Conservation (phyloP, 2,113 vertebrate genomes). For the Bettongia penicillata region DNA sequence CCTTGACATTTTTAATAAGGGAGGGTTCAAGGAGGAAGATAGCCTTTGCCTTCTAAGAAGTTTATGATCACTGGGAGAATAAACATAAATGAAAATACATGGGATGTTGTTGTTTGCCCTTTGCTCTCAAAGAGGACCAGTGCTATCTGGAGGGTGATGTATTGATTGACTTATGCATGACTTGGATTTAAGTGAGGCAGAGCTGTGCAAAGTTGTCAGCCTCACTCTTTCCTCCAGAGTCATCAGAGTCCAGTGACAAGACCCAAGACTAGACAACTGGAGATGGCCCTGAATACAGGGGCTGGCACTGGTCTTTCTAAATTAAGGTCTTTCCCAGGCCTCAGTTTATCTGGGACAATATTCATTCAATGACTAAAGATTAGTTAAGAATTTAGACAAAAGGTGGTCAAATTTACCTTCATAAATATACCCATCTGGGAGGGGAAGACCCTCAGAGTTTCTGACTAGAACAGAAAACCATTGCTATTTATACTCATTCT, state of each 20-base stretch:
- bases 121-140: not conserved
- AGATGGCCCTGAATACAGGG: not conserved
- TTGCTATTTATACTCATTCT: not conserved
- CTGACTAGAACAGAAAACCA: not conserved
- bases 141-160: not conserved
- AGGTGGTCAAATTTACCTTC: not conserved
- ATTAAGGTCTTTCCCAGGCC: not conserved
- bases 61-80: not conserved
- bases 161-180: not conserved
- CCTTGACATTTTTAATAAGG: not conserved
- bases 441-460: not conserved
- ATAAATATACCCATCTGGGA: not conserved
- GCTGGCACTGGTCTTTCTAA: not conserved
- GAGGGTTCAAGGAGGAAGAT: not conserved
- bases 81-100: not conserved
- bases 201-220: not conserved
- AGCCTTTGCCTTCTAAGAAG: not conserved
- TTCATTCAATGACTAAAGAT: not conserved
- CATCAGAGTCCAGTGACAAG: not conserved
- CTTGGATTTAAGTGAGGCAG: not conserved
- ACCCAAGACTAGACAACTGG: not conserved
- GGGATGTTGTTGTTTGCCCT: not conserved
- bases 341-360: not conserved
- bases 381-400: not conserved
- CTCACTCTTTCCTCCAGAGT: not conserved